Evolutionary conservation across 2,797 vertebrate species (phyloP), one percentile per base, ranked within the genome.

Genomic region (Sebastes ruberrimus): DNA sequence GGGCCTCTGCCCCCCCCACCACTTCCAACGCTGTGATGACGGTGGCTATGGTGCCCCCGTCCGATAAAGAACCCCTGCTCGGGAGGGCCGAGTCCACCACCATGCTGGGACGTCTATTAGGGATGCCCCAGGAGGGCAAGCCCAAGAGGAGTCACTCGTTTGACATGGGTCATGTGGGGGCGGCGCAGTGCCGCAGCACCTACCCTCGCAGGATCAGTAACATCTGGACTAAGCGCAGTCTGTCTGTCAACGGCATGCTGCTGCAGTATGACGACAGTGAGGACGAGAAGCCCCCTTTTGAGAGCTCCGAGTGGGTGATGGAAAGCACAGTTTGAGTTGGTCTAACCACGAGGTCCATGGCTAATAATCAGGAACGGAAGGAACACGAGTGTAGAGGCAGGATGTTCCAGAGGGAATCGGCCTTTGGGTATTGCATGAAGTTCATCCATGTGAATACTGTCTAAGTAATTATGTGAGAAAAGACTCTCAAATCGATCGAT

Each of bases 151-250:
- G 99, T 94, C 98, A 98, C 88, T 99, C 99, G 4, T 99, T 99
- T 69, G 98, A 99, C 94, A 98, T 99, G 97, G 98, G 99, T 78
- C 97, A 99, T 76, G 97, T 98, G 0, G 92, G 96, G 4, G 95
- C 81, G 4, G 80, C 92, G 62, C 96, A 85, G 94, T 96, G 84
- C 95, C 97, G 95, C 95, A 96, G 92, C 96, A 97, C 89, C 88
- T 96, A 98, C 72, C 98, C 98, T 25, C 96, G 95, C 92, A 97
- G 97, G 90, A 97, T 99, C 84, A 97, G 97, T 38, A 98, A 97
- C 94, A 98, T 99, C 96, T 99, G 98, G 98, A 99, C 98, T 95
- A 99, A 98, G 90, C 97, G 98, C 86, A 99, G 99, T 93, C 96
- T 99, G 88, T 99, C 99, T 0, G 97, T 99, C 78, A 99, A 99